Base-by-base conservation (phyloP, 1,140 invertebrate species). In the Drosophila hydei region DNA sequence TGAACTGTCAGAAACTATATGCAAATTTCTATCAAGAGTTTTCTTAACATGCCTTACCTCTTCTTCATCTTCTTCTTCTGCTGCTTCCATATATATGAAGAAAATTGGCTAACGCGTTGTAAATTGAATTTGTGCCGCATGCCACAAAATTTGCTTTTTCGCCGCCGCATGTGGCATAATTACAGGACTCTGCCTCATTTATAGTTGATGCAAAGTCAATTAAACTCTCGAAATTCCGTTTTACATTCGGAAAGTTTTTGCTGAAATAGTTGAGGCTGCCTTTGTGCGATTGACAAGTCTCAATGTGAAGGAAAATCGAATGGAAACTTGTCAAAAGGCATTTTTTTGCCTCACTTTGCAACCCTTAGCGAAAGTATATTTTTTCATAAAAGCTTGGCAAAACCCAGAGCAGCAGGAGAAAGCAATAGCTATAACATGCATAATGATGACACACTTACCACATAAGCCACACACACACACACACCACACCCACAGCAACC, bases 371-470 rank as follows among this genome's bases (percentile, higher is more conserved):
- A n/a, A 18, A 23, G 4, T 5, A 12, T 16, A 16, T 48, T 60
- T 33, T 48, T 25, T 36, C 25, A 50, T 52, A 36, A 42, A 40
- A 43, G 7, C 14, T 56, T 36, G 67, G 25, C 14, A 45, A 75
- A 58, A 75, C 62, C 73, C 61, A 45, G 30, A n/a, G n/a, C n/a
- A n/a, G n/a, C 18, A 75, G n/a, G 36, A 30, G 43, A 43, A 81
- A 77, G 47, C 40, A 59, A 54, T 33, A 9, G 38, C 74, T 62
- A 70, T 64, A 72, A 56, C 63, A 87, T 65, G 81, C 77, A 85
- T 78, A 81, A 88, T 88, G 83, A 87, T 87, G 81, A 78, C 81
- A 87, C 81, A 87, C 80, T 85, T 87, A 80, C 81, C 81, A 81
- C 81, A 87, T 87, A 88, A 87, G 78, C 83, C 81, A 68, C 81